Conservation (phyloP, 2,888 invertebrate genomes). For the Rhamnusium bicolor region DNA sequence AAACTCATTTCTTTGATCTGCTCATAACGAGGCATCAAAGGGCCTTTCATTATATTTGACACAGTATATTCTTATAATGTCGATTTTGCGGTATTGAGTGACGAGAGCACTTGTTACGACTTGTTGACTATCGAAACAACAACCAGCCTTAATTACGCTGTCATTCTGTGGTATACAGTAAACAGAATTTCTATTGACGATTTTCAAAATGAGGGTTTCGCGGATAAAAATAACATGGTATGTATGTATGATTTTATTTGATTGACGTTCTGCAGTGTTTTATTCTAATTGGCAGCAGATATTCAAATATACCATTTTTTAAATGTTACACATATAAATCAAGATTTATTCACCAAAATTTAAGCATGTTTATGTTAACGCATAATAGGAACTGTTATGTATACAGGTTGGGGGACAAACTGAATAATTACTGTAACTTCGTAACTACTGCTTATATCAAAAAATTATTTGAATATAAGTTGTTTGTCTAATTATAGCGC, state of each 20-base stretch:
- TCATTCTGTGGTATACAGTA: conserved; percentile 5
- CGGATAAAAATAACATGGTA: conserved; percentile 11
- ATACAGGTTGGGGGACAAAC: too few species aligned
- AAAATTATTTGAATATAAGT: too few species aligned
- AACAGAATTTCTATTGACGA: background rate
- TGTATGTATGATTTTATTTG: background rate
- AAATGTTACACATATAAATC: background rate
- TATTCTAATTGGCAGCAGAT: background rate
- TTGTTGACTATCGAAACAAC: conserved; percentile 27
- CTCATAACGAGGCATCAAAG: background rate
- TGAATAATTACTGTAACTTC: too few species aligned
- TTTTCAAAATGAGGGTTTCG: background rate
- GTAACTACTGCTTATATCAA: too few species aligned
- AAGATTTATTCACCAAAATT: too few species aligned
- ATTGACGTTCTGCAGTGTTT: background rate
- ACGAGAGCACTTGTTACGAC: conserved; percentile 23
- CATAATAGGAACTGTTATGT: too few species aligned
- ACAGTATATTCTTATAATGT: conserved; percentile 4
- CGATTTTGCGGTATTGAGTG: conserved; percentile 13
- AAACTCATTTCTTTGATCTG: background rate
- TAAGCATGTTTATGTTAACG: too few species aligned
- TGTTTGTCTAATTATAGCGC: too few species aligned
- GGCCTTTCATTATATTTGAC: background rate
- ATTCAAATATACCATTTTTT: background rate
- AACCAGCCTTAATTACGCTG: conserved; percentile 22